These are phyloP conservation scores for Aspidiotus destructor DNA, from an alignment of 2,888 invertebrate species.

Conservation along the genomic window DNA sequence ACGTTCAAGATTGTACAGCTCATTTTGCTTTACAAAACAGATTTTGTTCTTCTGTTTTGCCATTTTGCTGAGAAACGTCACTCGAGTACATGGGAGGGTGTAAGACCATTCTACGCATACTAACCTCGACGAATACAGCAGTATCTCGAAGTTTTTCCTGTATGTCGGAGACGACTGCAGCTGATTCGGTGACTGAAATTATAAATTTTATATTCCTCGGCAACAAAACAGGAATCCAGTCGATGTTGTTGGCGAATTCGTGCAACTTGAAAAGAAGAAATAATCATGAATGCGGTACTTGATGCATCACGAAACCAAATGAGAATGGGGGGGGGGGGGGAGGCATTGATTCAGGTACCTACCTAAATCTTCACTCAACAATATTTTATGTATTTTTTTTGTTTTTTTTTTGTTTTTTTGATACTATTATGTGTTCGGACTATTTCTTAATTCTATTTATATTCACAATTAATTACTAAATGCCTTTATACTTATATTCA, in stretches of 20 bases:
- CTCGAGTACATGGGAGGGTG: too few relatives aligned
- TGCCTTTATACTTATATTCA: too few relatives aligned
- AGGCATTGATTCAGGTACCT: not conserved
- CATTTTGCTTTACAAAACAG: too few relatives aligned
- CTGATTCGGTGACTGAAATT: conserved; percentile 49
- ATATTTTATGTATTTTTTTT: not conserved
- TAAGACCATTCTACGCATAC: not conserved
- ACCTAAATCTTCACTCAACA: not conserved
- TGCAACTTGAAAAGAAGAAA: conserved; percentile 22
- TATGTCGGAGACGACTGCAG: conserved; percentile 25
- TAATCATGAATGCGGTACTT: not conserved
- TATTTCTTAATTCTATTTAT: too few relatives aligned
- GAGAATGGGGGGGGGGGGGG: not conserved
- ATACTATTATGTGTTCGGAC: too few relatives aligned
- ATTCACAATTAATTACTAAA: too few relatives aligned
- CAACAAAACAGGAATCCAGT: conserved; percentile 66
- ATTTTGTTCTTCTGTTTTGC: too few relatives aligned
- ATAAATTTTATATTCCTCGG: conserved; percentile 68
- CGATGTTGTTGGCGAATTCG: conserved; percentile 42
- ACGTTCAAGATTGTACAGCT: too few relatives aligned
- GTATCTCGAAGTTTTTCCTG: conserved; percentile 27
- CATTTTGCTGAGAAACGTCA: too few relatives aligned
- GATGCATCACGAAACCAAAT: not conserved
- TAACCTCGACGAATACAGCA: conserved; percentile 22
- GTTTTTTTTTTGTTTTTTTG: too few relatives aligned